phyloP scores from a whole-genome alignment of 2,888 invertebrate species.

The Stenchaetothrips biformis region DNA sequence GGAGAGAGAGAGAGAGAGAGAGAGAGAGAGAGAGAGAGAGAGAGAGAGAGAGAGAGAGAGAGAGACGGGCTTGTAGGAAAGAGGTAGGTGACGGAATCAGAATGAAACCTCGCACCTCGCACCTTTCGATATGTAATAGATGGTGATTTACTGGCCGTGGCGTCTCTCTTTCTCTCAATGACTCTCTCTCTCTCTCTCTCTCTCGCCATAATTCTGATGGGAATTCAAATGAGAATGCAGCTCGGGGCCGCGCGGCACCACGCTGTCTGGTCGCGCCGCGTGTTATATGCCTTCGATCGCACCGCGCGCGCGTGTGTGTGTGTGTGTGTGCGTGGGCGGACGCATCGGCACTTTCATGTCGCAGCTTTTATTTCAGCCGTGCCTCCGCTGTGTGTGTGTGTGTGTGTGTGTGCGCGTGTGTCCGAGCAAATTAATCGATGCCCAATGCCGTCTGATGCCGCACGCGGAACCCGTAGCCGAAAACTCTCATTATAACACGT shows the following conservation, averaged over 20 bases:
- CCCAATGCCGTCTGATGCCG: too few relatives aligned
- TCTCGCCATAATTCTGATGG: conserved; percentile 22
- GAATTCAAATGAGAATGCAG: conserved; percentile 23
- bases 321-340: not conserved
- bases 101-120: conserved; percentile 24
- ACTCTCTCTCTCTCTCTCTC: conserved; percentile 6
- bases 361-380: too few relatives aligned
- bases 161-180: not conserved
- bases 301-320: not conserved
- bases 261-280: not conserved
- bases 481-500: conserved; percentile 20
- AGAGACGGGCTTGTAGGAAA: not conserved
- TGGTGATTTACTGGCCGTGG: conserved; percentile 8
- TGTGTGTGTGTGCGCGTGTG: too few relatives aligned
- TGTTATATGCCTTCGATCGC: conserved; percentile 12
- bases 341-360: not conserved
- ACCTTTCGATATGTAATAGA: conserved; percentile 23
- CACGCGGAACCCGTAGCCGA: too few relatives aligned
- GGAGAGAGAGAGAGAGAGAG: not conserved
- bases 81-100: conserved; percentile 11
- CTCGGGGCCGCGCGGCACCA: not conserved
- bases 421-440: too few relatives aligned
- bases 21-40: not conserved
- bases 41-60: not conserved
- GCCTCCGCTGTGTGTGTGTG: too few relatives aligned